phyloP scores from a whole-genome alignment of 2,797 vertebrate genomes.

The Sebastes cheni region DNA sequence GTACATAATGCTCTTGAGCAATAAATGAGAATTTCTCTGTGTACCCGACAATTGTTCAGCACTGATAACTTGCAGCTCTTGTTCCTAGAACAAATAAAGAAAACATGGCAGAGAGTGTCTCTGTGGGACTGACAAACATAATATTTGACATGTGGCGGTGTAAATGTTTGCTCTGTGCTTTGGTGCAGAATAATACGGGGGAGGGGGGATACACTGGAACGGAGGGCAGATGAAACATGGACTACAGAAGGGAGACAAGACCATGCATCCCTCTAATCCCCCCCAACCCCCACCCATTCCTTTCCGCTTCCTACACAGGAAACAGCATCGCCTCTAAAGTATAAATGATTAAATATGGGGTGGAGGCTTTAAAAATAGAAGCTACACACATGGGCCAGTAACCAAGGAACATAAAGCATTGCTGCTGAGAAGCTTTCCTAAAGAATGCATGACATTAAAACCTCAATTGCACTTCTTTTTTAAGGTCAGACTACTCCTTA shows the following conservation, averaged over 20 bases:
- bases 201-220: constrained; percentile 34
- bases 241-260: constrained; percentile 41
- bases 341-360: constrained; percentile 81
- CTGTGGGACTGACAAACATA: constrained; percentile 26
- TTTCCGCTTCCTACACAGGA: constrained; percentile 77
- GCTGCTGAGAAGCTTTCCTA: constrained; percentile 1
- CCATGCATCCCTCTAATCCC: constrained; percentile 73
- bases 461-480: constrained; percentile 1
- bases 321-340: constrained; percentile 63
- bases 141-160: constrained; percentile 45
- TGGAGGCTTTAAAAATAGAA: constrained; percentile 73
- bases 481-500: not conserved
- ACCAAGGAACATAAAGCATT: constrained; percentile 9
- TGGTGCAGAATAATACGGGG: constrained; percentile 46
- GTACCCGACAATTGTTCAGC: not conserved
- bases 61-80: constrained; percentile 8
- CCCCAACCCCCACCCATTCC: constrained; percentile 50
- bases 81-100: constrained; percentile 24
- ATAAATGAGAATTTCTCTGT: not conserved
- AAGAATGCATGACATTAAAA: constrained; percentile 2
- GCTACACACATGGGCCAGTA: constrained; percentile 38
- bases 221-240: constrained; percentile 61
- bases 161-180: constrained; percentile 48
- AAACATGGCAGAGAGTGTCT: constrained; percentile 6
- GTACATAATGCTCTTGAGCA: not conserved